phyloP scores from a whole-genome alignment of 2,113 vertebrate genomes.

The Dinomys branickii region DNA sequence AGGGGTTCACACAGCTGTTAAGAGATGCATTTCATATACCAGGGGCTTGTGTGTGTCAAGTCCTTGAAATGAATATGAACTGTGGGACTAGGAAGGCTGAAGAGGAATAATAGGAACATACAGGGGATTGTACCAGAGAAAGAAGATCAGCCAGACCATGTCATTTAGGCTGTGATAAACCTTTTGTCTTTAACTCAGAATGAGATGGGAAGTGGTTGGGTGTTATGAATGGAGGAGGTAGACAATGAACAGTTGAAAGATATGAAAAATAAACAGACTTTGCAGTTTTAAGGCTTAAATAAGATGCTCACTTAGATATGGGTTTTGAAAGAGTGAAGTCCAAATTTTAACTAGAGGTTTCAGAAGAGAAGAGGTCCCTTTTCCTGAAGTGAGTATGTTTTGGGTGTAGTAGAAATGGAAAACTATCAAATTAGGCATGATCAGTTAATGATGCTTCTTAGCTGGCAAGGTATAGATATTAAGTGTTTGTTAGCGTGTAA shows the following conservation, averaged over 20 bases:
- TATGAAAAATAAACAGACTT: background rate
- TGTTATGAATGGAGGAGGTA: background rate
- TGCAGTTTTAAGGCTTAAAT: background rate
- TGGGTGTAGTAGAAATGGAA: background rate
- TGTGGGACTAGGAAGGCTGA: background rate
- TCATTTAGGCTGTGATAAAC: background rate
- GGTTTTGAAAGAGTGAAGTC: background rate
- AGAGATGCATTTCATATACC: background rate
- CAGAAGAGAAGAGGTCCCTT: background rate
- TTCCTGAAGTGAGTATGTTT: too few species aligned
- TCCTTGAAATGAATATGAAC: background rate
- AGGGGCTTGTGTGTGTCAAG: background rate
- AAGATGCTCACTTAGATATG: background rate
- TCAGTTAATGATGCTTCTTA: background rate
- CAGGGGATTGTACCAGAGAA: background rate
- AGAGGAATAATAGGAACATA: background rate
- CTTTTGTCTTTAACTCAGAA: background rate
- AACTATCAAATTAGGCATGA: rapidly evolving
- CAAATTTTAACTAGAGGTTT: background rate
- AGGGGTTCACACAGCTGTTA: background rate
- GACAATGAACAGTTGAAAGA: background rate
- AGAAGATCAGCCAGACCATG: rapidly evolving
- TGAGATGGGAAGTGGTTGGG: background rate
- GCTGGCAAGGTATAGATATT: background rate
- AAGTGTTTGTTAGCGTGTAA: background rate